Conservation (phyloP, 2,113 vertebrate genomes). For the Entosphenus tridentatus region DNA sequence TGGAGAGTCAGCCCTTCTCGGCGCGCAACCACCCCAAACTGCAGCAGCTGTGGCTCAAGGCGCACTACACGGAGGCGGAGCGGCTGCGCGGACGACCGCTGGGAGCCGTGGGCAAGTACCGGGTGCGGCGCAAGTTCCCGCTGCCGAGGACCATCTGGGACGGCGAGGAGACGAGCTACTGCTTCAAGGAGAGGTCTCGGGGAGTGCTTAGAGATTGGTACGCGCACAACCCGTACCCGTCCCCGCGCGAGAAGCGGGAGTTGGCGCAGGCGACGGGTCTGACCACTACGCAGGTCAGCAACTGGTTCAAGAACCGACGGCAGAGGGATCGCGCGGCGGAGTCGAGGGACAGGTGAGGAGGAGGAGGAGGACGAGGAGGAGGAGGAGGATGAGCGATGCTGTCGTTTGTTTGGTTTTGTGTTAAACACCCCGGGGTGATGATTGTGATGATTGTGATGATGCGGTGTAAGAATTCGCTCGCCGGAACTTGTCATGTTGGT, state of each 20-base stretch:
- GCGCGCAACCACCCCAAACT: constrained; percentile 91
- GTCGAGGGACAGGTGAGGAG: constrained; percentile 75
- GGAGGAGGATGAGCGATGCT: not conserved
- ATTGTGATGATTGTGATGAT: too few relatives aligned
- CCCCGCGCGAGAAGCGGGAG: constrained; percentile 84
- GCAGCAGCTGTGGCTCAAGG: constrained; percentile 95
- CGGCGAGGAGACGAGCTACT: constrained; percentile 96
- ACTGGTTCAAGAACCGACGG: constrained; percentile 97
- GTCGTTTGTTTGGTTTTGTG: too few relatives aligned
- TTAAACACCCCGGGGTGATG: too few relatives aligned
- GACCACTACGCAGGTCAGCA: constrained; percentile 98
- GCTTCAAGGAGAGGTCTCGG: constrained; percentile 94
- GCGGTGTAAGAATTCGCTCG: not conserved
- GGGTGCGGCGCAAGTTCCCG: constrained; percentile 90
- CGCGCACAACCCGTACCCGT: constrained; percentile 93
- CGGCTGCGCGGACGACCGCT: constrained; percentile 80
- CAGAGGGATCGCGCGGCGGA: constrained; percentile 93
- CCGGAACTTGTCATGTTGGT: too few relatives aligned
- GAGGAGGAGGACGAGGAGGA: not conserved
- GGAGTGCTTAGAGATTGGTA: constrained; percentile 94
- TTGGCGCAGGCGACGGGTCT: constrained; percentile 91
- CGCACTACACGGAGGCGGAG: constrained; percentile 93
- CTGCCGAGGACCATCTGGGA: constrained; percentile 94
- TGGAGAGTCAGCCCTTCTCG: constrained; percentile 94
- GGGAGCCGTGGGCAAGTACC: constrained; percentile 85